Percentiles rank a stretch among this genome's conserved stretches.
phyloP scores from a whole-genome alignment of 2,888 invertebrate species.

The Pterostichus madidus region DNA sequence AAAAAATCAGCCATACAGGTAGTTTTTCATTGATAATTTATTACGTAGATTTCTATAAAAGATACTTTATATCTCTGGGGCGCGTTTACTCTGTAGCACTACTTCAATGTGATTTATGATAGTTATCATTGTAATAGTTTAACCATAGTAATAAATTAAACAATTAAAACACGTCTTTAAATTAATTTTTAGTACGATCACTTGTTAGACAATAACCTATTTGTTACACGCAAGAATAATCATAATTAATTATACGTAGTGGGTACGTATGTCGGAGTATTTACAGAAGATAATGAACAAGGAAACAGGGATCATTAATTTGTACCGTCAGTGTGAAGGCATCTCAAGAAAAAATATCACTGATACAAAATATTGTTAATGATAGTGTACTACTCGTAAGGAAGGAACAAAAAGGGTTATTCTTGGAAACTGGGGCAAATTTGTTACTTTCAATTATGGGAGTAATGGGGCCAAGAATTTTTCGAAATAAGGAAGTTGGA shows the following conservation, averaged over 20 bases:
- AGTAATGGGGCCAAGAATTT: neutral
- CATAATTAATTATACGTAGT: conserved; percentile 52
- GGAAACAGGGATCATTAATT: conserved; percentile 44
- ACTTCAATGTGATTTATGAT: conserved; percentile 33
- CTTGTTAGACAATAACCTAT: conserved; percentile 58
- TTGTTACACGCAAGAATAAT: conserved; percentile 57
- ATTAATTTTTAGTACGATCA: conserved; percentile 58
- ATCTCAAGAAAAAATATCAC: conserved; percentile 21
- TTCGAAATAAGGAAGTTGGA: conserved; percentile 6
- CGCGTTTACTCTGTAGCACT: conserved; percentile 8
- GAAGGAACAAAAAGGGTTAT: conserved; percentile 5
- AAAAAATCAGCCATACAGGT: conserved; percentile 27
- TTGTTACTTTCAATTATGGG: conserved; percentile 28
- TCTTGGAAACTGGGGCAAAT: conserved; percentile 25
- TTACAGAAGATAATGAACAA: conserved; percentile 47
- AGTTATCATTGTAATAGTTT: conserved; percentile 43
- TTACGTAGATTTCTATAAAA: conserved; percentile 23
- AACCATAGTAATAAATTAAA: conserved; percentile 53
- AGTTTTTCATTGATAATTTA: conserved; percentile 35
- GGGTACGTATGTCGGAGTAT: conserved; percentile 38
- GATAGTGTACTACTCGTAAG: neutral
- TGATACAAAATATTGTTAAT: conserved; percentile 39
- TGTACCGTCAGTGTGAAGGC: conserved; percentile 46
- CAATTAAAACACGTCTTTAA: conserved; percentile 59
- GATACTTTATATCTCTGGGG: conserved; percentile 28